Percentiles rank a stretch among this genome's conserved stretches.
Conservation (phyloP, 2,797 vertebrate genomes). For the Myoxocephalus aenaeus region DNA sequence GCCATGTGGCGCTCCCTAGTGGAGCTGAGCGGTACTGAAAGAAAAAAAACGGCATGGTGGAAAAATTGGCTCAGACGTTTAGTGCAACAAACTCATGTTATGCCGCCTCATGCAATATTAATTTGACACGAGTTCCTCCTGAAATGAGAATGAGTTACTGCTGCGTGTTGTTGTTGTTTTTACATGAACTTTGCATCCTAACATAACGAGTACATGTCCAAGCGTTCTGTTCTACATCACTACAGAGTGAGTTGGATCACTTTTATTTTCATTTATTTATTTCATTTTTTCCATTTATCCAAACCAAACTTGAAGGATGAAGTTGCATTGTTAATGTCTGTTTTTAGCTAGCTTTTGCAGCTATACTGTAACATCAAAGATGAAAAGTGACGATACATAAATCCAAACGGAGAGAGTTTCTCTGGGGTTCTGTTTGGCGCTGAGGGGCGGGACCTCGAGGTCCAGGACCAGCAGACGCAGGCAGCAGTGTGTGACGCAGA, state of each 20-base stretch:
- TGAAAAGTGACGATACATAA: conserved; percentile 82
- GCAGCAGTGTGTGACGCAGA: conserved; percentile 63
- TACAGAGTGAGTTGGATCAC: conserved; percentile 57
- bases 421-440: conserved; percentile 62
- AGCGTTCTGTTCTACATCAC: conserved; percentile 42
- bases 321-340: conserved; percentile 80
- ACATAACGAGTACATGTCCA: conserved; percentile 37
- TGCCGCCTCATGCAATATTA: conserved; percentile 56
- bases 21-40: conserved; percentile 57
- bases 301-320: conserved; percentile 62
- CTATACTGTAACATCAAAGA: conserved; percentile 92
- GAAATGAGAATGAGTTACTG: conserved; percentile 60
- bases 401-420: conserved; percentile 49
- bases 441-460: conserved; percentile 68
- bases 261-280: not conserved
- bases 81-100: conserved; percentile 46
- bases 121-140: conserved; percentile 42
- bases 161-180: conserved; percentile 28
- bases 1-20: conserved; percentile 64
- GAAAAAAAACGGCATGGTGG: conserved; percentile 51
- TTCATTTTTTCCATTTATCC: not conserved
- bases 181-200: conserved; percentile 43
- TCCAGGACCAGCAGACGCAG: conserved; percentile 66
- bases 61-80: conserved; percentile 44
- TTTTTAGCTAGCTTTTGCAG: conserved; percentile 89